These are phyloP conservation scores for Sialis fuliginosa DNA, from an alignment of 2,888 invertebrate genomes.

Conservation along the genomic window DNA sequence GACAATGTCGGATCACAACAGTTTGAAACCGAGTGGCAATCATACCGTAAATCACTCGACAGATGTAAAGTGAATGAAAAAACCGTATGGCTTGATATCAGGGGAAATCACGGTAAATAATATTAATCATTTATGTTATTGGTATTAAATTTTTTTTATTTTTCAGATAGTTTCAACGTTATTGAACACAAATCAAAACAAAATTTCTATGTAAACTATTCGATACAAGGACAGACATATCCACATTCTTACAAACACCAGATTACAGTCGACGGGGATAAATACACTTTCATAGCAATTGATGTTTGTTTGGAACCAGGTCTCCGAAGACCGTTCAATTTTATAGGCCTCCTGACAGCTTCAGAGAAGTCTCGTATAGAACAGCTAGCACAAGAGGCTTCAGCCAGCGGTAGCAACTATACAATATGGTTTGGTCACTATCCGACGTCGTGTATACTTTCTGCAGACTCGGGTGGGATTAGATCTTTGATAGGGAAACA, in stretches of 20 bases:
- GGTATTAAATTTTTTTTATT: slow-evolving; percentile 1
- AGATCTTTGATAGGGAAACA: slow-evolving; percentile 39
- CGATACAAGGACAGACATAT: slow-evolving; percentile 54
- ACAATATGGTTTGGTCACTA: slow-evolving; percentile 70
- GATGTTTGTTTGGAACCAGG: slow-evolving; percentile 82
- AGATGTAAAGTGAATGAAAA: slow-evolving; percentile 45
- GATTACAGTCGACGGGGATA: slow-evolving; percentile 34
- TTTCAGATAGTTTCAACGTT: slow-evolving; percentile 79
- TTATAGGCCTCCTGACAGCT: slow-evolving; percentile 54
- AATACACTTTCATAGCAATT: slow-evolving; percentile 66
- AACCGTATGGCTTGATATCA: slow-evolving; percentile 72
- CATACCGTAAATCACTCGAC: slow-evolving; percentile 51
- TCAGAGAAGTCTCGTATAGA: slow-evolving; percentile 38
- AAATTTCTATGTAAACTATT: slow-evolving; percentile 63
- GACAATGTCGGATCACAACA: slow-evolving; percentile 69
- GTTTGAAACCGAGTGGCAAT: slow-evolving; percentile 64
- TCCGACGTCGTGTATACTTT: slow-evolving; percentile 71
- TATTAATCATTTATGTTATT: background rate
- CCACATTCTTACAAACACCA: slow-evolving; percentile 57
- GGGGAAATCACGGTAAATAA: slow-evolving; percentile 74
- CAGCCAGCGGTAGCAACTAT: slow-evolving; percentile 31
- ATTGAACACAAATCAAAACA: slow-evolving; percentile 43
- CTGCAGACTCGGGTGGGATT: slow-evolving; percentile 33
- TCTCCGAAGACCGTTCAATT: slow-evolving; percentile 75
- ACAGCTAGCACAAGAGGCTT: slow-evolving; percentile 35